A percentile compares a stretch with the other conserved stretches of the same genome.
Conservation (phyloP, 2,797 vertebrate genomes). For the Peromyscus melanophrys region DNA sequence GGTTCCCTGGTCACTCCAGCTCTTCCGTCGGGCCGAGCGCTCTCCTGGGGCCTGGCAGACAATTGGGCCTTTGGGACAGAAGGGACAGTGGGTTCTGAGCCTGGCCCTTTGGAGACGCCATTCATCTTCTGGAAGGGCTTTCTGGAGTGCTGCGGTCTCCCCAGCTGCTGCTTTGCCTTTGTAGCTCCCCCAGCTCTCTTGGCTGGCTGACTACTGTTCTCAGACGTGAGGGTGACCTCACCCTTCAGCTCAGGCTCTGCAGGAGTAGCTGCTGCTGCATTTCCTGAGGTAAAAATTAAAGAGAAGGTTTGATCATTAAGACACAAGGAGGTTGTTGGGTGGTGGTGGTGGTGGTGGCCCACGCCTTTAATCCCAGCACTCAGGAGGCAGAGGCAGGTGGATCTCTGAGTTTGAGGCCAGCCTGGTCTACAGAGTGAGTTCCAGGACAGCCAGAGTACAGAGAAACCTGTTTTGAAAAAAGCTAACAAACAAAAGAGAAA, state of each 20-base stretch:
- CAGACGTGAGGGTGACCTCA: slow-evolving; percentile 6
- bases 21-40: background rate
- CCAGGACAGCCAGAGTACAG: background rate
- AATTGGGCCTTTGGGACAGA: slow-evolving; percentile 23
- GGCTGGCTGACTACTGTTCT: slow-evolving; percentile 41
- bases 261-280: background rate
- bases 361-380: background rate
- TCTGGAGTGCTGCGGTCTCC: slow-evolving; percentile 10
- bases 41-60: background rate
- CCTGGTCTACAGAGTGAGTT: background rate
- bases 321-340: background rate
- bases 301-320: background rate
- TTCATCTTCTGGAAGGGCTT: slow-evolving; percentile 72
- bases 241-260: background rate
- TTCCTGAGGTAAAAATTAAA: slow-evolving; percentile 76
- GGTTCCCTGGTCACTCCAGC: background rate
- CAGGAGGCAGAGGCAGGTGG: background rate
- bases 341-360: background rate
- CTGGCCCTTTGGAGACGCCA: slow-evolving; percentile 33
- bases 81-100: background rate
- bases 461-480: background rate
- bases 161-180: slow-evolving; percentile 59
- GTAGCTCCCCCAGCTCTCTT: slow-evolving; percentile 50
- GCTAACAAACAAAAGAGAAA: background rate
- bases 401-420: background rate